A percentile compares a stretch with the other conserved stretches of the same genome.
phyloP scores from a whole-genome alignment of 2,888 invertebrate genomes.

The Gandaritis pyraliata region DNA sequence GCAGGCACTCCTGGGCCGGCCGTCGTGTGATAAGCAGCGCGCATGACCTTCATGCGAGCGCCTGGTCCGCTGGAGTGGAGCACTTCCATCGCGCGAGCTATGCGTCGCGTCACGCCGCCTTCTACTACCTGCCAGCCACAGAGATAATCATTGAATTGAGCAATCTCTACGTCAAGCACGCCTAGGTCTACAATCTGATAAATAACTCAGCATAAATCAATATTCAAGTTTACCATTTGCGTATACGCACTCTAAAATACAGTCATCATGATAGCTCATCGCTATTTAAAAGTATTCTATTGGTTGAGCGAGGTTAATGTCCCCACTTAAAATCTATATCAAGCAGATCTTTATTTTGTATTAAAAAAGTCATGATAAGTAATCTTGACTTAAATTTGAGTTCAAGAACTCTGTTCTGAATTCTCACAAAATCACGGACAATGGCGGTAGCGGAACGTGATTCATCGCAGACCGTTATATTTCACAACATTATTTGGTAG shows the following conservation, averaged over 20 bases:
- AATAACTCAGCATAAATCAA: no score
- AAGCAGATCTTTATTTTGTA: constrained; percentile 3
- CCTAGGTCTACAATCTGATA: no score
- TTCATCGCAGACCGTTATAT: constrained; percentile 42
- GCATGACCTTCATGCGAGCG: constrained; percentile 88
- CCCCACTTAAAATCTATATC: constrained; percentile 4
- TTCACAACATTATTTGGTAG: constrained; percentile 41
- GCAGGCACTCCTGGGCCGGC: constrained; percentile 72
- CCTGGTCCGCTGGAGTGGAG: constrained; percentile 88
- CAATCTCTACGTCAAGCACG: background rate
- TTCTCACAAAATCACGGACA: constrained; percentile 35
- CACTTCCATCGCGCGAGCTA: constrained; percentile 86
- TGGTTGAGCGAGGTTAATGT: background rate
- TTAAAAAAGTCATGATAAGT: constrained; percentile 1
- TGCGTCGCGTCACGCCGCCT: constrained; percentile 79
- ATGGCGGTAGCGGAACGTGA: constrained; percentile 41
- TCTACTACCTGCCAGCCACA: constrained; percentile 65
- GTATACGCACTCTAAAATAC: background rate
- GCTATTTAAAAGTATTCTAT: background rate
- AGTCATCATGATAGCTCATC: background rate
- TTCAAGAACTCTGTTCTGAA: constrained; percentile 33
- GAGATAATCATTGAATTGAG: background rate
- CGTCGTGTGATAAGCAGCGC: constrained; percentile 83
- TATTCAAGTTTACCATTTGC: background rate
- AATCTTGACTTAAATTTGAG: constrained; percentile 17